Percentiles rank a stretch among this genome's conserved stretches.
Conservation (phyloP, 2,888 invertebrate species). For the Nudaria mundana region DNA sequence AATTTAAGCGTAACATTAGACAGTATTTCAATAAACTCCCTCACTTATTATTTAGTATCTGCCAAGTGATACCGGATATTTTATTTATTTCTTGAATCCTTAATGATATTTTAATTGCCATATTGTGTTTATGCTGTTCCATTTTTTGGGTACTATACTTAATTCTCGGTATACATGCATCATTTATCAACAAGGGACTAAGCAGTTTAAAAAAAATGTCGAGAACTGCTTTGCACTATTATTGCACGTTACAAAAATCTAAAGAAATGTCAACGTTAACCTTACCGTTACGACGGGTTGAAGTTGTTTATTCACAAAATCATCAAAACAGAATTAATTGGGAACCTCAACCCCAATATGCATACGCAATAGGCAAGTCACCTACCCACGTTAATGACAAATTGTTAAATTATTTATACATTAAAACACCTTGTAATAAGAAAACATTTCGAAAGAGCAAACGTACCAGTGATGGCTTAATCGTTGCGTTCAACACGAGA, state of each 20-base stretch:
- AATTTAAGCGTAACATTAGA: conserved; percentile 35
- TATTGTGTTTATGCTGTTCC: conserved; percentile 33
- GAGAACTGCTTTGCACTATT: too few relatives aligned
- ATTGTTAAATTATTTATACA: conserved; percentile 27
- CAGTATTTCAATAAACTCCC: conserved; percentile 33
- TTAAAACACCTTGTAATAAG: conserved; percentile 20
- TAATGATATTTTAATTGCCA: conserved; percentile 48
- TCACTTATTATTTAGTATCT: background rate
- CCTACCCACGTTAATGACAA: conserved; percentile 2
- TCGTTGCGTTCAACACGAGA: conserved; percentile 48
- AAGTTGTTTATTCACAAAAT: too few relatives aligned
- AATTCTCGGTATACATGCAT: background rate
- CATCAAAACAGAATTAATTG: too few relatives aligned
- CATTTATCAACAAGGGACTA: conserved; percentile 8
- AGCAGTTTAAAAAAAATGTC: conserved; percentile 2
- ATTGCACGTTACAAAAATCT: background rate
- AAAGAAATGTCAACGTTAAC: too few relatives aligned
- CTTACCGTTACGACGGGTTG: too few relatives aligned
- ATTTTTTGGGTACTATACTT: conserved; percentile 5
- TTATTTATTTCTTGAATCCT: conserved; percentile 42
- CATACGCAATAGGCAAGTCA: conserved; percentile 9
- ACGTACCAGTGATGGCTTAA: conserved; percentile 38
- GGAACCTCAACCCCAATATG: background rate
- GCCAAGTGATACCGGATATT: conserved; percentile 37
- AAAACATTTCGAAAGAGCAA: conserved; percentile 27